Percentiles rank a stretch among this genome's conserved stretches.
Evolutionary conservation across 23 tunicate genomes (phyloP).

Genomic region (Ascidia mentula): DNA sequence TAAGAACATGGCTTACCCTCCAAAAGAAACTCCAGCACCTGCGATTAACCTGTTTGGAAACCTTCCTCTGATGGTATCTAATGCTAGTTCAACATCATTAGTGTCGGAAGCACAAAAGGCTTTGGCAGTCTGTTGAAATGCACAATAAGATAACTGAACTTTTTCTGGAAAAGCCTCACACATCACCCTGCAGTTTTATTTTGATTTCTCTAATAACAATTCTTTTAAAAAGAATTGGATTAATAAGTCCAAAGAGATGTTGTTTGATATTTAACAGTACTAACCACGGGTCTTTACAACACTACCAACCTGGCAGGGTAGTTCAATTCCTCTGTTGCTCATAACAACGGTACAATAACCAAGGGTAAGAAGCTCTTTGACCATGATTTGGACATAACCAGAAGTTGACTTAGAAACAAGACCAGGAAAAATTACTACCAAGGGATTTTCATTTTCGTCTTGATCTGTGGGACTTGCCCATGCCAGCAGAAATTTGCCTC

Average conservation of each 20-base stretch:
- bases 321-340: conserved; percentile 78
- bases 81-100: conserved; percentile 52
- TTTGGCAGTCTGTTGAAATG: conserved; percentile 68
- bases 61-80: conserved; percentile 27
- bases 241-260: no score
- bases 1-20: conserved; percentile 89
- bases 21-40: conserved; percentile 77
- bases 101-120: conserved; percentile 92
- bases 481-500: conserved; percentile 67
- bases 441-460: conserved; percentile 28
- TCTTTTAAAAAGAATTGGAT: no score
- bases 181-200: no score
- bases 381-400: conserved; percentile 48
- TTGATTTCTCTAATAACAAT: no score
- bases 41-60: conserved; percentile 48
- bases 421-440: conserved; percentile 77
- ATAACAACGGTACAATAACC: conserved; percentile 57
- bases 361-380: conserved; percentile 15
- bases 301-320: conserved; percentile 46
- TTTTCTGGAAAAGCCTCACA: no score
- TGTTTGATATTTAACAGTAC: no score
- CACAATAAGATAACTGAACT: no score
- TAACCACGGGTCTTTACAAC: no score
- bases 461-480: conserved; percentile 33
- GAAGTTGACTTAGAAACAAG: conserved; percentile 61